phyloP scores from a whole-genome alignment of 2,113 vertebrate genomes.

The Machaerirhynchus nigripectus region DNA sequence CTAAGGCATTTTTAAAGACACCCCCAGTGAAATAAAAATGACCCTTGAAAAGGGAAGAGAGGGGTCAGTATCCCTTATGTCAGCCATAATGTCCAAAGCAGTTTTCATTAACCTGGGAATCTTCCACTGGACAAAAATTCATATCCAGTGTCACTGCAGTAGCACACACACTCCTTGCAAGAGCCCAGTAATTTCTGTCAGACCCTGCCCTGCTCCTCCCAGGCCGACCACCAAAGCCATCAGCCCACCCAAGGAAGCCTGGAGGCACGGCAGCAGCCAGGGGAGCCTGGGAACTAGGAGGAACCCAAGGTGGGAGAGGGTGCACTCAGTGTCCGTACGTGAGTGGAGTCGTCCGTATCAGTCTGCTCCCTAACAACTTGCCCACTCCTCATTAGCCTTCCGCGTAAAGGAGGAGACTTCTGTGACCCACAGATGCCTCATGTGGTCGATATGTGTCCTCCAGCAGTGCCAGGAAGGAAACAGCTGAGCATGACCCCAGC shows the following conservation, averaged over 20 bases:
- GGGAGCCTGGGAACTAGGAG: not conserved
- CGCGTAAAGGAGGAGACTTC: not conserved
- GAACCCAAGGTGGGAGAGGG: not conserved
- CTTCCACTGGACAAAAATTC: not conserved
- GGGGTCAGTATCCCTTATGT: not conserved
- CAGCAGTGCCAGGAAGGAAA: not conserved
- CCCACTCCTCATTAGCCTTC: not conserved
- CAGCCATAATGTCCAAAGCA: not conserved
- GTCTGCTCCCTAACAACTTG: not conserved
- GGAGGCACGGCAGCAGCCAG: accelerated
- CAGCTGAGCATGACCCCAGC: not conserved
- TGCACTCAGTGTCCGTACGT: accelerated
- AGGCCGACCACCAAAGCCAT: not conserved
- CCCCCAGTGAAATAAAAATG: not conserved
- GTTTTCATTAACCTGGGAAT: not conserved
- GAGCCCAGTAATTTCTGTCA: not conserved
- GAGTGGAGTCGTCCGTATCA: accelerated
- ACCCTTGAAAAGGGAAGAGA: not conserved
- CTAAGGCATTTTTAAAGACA: not conserved
- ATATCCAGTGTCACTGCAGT: not conserved
- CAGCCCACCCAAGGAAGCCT: not conserved
- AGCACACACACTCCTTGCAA: not conserved
- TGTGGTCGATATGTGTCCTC: accelerated
- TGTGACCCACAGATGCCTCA: not conserved
- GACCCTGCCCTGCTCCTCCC: not conserved